Evolutionary conservation across 2,113 vertebrate species (phyloP).

Genomic region (Tetraodon nigroviridis): DNA sequence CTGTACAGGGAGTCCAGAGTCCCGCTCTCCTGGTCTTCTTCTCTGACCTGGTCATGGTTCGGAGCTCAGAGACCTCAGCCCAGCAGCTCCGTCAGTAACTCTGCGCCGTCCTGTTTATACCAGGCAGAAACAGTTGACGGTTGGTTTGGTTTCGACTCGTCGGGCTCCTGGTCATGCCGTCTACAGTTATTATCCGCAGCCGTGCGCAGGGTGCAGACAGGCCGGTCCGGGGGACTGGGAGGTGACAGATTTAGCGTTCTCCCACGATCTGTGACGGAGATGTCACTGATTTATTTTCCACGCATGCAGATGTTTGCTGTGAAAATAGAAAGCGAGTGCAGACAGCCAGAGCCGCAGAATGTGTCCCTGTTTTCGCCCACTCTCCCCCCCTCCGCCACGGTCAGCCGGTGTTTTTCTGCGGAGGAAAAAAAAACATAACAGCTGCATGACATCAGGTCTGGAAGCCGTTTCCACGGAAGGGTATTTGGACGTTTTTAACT

Average conservation of each 20-base stretch:
- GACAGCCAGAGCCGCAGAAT: slow-evolving; percentile 53
- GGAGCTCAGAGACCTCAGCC: no score
- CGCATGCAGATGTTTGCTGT: slow-evolving; percentile 12
- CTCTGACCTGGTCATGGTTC: background rate
- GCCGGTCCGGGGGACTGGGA: background rate
- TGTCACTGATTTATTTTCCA: slow-evolving; percentile 38
- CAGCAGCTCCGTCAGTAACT: background rate
- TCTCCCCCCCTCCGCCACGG: slow-evolving; percentile 41
- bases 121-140: background rate
- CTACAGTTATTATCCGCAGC: background rate
- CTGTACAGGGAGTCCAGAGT: slow-evolving; percentile 17
- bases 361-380: slow-evolving; percentile 46
- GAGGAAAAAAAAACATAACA: slow-evolving; percentile 49
- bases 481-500: slow-evolving; percentile 64
- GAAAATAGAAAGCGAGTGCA: slow-evolving; percentile 57
- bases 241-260: background rate
- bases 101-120: background rate
- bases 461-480: slow-evolving; percentile 68
- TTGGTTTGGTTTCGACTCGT: slow-evolving; percentile 3
- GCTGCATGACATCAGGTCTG: slow-evolving; percentile 77
- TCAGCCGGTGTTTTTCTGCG: slow-evolving; percentile 60
- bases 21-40: background rate
- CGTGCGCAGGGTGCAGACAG: background rate
- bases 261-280: slow-evolving; percentile 6
- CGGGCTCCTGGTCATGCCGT: background rate